Base-by-base conservation (phyloP, 2,797 vertebrate species). In the Pipistrellus nathusii region DNA sequence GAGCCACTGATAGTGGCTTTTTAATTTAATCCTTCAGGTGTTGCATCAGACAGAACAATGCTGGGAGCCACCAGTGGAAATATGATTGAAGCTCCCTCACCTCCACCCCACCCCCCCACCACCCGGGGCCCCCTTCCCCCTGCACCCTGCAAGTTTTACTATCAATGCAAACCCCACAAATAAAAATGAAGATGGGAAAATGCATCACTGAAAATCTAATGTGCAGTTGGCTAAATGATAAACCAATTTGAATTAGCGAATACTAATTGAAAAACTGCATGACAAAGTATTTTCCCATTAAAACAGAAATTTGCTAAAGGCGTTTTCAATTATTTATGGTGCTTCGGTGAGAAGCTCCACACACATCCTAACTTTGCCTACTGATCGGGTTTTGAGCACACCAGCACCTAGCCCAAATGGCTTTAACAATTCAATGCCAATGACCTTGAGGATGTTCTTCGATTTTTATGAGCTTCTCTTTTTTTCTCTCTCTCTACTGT, bases 261-360 rank as follows among this genome's bases (percentile, higher is more conserved):
- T 94, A 90, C 95, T 97, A 97, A 97, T 95, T 97, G 96, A 97
- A 96, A 97, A 96, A 85, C 92, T 91, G 94, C 96, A 96, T 95
- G 96, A 97, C 96, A 97, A 95, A 97, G 94, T 96, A 97, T 97
- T 96, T 97, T 96, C 96, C 96, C 95, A 97, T 97, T 97, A 97
- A 97, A 93, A 92, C 85, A 69, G 90, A 94, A 96, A 97, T 97
- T 96, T 96, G 95, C 96, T 97, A 64, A 96, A 95, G 96, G 97
- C 97, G 95, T 96, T 95, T 97, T 97, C 95, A 97, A 97, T 97
- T 97, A 97, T 97, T 96, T 95, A 97, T 94, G 90, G 94, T 83
- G 94, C 94, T 92, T 96, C 97, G 92, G 94, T 96, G 92, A 91
- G 95, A 93, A 85, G 92, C 95, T 88, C 83, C 85, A 78, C 88